A percentile compares a stretch with the other conserved stretches of the same genome.
These are phyloP conservation scores for Ptiloglossa arizonensis DNA, from an alignment of 1,140 invertebrate genomes.

Conservation along the genomic window DNA sequence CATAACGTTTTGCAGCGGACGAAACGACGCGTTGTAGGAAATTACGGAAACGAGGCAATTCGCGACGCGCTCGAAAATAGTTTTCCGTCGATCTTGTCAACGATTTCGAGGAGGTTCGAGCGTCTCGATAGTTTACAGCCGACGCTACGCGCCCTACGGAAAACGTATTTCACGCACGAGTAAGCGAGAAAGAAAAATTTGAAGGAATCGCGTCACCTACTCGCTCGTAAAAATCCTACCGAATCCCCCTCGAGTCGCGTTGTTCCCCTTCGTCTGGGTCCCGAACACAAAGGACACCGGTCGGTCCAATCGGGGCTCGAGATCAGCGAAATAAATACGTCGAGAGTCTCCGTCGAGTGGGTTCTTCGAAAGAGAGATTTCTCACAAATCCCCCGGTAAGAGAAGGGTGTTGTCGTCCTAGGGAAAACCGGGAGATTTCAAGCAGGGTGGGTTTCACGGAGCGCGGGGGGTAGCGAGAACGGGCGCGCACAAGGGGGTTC, in stretches of 20 bases:
- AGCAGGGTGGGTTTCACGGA: constrained; percentile 15
- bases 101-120: background rate
- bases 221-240: background rate
- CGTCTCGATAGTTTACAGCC: too few relatives aligned
- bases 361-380: constrained; percentile 11
- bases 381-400: background rate
- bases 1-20: background rate
- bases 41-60: background rate
- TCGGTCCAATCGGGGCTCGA: constrained; percentile 14
- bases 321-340: constrained; percentile 48
- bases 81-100: too few relatives aligned
- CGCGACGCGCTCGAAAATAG: background rate
- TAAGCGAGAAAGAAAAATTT: constrained; percentile 1
- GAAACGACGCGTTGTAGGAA: background rate
- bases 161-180: too few relatives aligned
- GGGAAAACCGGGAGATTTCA: background rate
- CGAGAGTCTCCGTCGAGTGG: background rate
- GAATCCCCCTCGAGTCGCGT: background rate
- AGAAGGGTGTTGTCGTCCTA: background rate
- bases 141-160: too few relatives aligned
- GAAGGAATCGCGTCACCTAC: background rate
- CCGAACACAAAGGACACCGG: constrained; percentile 27
- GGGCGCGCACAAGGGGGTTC: background rate
- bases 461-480: background rate
- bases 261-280: constrained; percentile 7